Base-by-base conservation (phyloP, 1,140 invertebrate genomes). In the Brachionus manjavacas region DNA sequence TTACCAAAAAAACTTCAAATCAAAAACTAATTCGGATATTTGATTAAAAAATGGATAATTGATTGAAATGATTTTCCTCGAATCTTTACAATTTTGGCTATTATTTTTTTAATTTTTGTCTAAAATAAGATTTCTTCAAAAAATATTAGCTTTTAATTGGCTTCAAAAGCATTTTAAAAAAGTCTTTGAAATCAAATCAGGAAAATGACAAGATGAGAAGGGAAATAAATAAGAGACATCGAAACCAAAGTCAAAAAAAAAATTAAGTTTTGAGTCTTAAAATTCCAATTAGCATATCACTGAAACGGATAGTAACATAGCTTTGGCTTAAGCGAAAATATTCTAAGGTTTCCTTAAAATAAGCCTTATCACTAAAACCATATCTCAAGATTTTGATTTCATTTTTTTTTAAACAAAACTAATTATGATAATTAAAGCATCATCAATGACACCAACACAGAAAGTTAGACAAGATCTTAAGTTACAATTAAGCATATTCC, bases 371-470 rank as follows among this genome's bases (percentile, higher is more conserved):
- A 72, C 68, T 72, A 31, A 31, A 68, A 28, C 31, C 14, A 68
- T 66, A 66, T 66, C 60, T 68, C n/a, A 23, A 60, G 52, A 60
- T 60, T 60, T 20, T 60, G 20, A 60, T 72, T 72, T 72, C 20
- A n/a, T n/a, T n/a, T 20, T 9, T 39, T 41, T 11, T 39, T 20
- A 16, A 39, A 72, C 16, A 72, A 72, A 72, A 41, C 35, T 72
- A 72, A 72, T 72, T 72, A 72, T 72, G 68, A 39, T 72, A 72
- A 72, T 72, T 72, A 72, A 72, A 72, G 41, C 35, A 72, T 72
- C 35, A 72, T 72, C 68, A 41, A 72, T 72, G 68, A 72, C 35
- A 72, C 68, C 52, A 60, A 23, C 52, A 23, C 52, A 60, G 16
- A 72, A 20, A 41, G 68, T 41, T 41, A 72, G 39, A 72, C 12